phyloP scores from a whole-genome alignment of 2,113 vertebrate genomes.

The Apodemus sylvaticus region DNA sequence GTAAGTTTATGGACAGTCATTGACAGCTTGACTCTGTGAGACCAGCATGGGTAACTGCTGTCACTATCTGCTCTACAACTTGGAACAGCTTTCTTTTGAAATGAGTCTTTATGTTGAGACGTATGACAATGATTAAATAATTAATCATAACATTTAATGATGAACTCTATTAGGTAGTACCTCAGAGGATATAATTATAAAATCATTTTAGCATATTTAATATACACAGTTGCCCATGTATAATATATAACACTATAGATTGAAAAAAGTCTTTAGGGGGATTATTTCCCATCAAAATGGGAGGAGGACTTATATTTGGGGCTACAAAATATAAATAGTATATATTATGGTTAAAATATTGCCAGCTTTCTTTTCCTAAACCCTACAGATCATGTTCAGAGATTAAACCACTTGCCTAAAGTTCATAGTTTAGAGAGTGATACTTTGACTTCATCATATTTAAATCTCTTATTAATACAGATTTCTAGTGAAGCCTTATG shows the following conservation, averaged over 20 bases:
- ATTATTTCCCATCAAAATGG: constrained; percentile 12
- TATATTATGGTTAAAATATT: neutral
- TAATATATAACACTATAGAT: neutral
- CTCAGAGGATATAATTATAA: neutral
- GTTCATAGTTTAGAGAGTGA: neutral
- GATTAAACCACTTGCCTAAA: neutral
- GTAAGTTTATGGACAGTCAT: neutral
- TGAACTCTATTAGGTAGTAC: constrained; percentile 7
- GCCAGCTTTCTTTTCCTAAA: neutral
- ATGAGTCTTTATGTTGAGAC: neutral
- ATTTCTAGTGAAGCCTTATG: neutral
- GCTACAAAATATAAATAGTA: neutral
- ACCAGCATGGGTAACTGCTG: neutral
- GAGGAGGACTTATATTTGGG: neutral
- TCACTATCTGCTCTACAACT: neutral
- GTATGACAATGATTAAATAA: neutral
- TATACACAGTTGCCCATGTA: neutral
- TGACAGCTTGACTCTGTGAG: neutral
- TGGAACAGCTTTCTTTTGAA: neutral
- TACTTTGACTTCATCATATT: neutral
- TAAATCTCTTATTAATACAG: neutral
- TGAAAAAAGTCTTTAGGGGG: neutral
- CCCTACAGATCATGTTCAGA: neutral
- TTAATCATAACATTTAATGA: neutral
- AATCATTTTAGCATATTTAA: neutral